phyloP scores from a whole-genome alignment of 2,888 invertebrate species.

The Teinopalpus imperialis region DNA sequence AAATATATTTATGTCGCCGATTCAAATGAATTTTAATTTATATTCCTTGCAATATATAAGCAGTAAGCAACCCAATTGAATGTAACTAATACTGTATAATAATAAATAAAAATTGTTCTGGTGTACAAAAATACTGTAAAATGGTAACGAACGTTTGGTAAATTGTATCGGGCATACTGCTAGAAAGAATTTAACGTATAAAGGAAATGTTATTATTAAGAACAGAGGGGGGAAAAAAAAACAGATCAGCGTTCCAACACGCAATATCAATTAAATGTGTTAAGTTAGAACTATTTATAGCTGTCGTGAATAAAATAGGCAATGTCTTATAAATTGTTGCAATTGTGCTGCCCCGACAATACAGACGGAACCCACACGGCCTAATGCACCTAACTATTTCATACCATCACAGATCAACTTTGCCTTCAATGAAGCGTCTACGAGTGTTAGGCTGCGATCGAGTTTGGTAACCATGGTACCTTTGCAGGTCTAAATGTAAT shows the following conservation, averaged over 20 bases:
- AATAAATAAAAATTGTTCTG: constrained; percentile 27
- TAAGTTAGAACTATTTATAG: constrained; percentile 3
- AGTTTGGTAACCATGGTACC: constrained; percentile 10
- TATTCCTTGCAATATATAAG: background rate
- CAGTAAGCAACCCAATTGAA: constrained; percentile 8
- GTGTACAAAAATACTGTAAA: constrained; percentile 39
- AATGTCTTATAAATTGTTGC: constrained; percentile 41
- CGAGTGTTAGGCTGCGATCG: constrained; percentile 51
- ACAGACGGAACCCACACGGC: constrained; percentile 58
- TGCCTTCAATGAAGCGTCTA: constrained; percentile 63
- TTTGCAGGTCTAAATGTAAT: too few species aligned
- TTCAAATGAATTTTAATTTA: too few species aligned
- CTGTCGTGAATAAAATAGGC: constrained; percentile 19
- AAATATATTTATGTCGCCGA: too few species aligned
- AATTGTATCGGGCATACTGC: constrained; percentile 15
- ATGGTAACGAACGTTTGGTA: constrained; percentile 39
- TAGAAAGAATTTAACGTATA: constrained; percentile 1
- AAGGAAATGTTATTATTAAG: background rate
- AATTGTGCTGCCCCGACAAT: constrained; percentile 41
- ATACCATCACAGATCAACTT: constrained; percentile 79
- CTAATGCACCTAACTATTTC: constrained; percentile 72
- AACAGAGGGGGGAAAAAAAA: too few species aligned
- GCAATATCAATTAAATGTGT: too few species aligned
- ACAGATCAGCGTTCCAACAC: too few species aligned
- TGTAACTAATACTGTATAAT: constrained; percentile 28